These are phyloP conservation scores for Cydia fagiglandana DNA, from an alignment of 1,140 invertebrate genomes.

Conservation along the genomic window DNA sequence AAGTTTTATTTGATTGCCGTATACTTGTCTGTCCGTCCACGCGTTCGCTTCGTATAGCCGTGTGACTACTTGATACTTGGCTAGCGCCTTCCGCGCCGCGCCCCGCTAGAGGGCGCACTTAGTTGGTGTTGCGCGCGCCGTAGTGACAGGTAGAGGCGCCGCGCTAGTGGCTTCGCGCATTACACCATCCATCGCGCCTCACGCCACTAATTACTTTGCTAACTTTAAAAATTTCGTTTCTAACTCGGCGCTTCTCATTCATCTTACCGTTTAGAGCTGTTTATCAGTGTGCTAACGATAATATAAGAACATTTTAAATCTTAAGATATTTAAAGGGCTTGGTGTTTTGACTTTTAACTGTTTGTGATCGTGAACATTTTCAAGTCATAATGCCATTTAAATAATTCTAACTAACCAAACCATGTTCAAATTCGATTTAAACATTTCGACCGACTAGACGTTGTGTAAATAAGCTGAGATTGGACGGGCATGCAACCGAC, in stretches of 20 bases:
- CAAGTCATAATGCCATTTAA: slow-evolving; percentile 41
- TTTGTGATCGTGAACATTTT: slow-evolving; percentile 30
- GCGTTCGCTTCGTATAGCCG: slow-evolving; percentile 45
- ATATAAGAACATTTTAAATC: slow-evolving; percentile 28
- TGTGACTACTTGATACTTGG: not conserved
- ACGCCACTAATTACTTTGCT: slow-evolving; percentile 13
- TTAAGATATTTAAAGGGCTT: slow-evolving; percentile 31
- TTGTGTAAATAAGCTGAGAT: slow-evolving; percentile 75
- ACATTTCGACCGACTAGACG: slow-evolving; percentile 36
- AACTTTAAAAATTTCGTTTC: not conserved
- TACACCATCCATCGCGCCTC: slow-evolving; percentile 12
- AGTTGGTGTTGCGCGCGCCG: not conserved
- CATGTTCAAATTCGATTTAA: slow-evolving; percentile 14
- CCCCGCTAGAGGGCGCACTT: not conserved
- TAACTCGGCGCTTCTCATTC: slow-evolving; percentile 28
- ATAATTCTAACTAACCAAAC: slow-evolving; percentile 25
- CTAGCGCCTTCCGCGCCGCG: not conserved
- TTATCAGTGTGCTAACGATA: slow-evolving; percentile 45
- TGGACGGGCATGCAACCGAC: slow-evolving; percentile 68
- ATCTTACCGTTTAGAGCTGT: slow-evolving; percentile 47
- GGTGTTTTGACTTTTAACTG: slow-evolving; percentile 42
- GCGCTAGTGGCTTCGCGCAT: slow-evolving; percentile 1
- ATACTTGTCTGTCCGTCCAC: slow-evolving; percentile 66
- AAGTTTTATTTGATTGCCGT: slow-evolving; percentile 35
- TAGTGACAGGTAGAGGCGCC: slow-evolving; percentile 9